phyloP scores from a whole-genome alignment of 2,888 invertebrate genomes.

The Acleris cristana region DNA sequence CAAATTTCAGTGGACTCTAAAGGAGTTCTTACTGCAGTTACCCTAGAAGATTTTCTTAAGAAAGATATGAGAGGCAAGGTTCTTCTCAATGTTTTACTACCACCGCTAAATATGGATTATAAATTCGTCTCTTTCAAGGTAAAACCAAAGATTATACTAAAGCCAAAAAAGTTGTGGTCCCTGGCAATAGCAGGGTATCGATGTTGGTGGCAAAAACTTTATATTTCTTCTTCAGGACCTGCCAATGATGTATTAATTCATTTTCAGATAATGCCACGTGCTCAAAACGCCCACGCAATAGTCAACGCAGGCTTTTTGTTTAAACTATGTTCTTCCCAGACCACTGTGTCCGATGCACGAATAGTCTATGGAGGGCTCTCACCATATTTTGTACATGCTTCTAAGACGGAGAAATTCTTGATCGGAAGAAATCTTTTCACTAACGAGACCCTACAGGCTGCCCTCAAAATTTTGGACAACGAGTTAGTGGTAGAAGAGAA shows the following conservation, averaged over 20 bases:
- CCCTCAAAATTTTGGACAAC: slow-evolving; percentile 50
- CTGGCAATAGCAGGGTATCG: no score
- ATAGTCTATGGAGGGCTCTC: slow-evolving; percentile 85
- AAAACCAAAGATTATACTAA: not conserved
- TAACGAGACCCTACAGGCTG: slow-evolving; percentile 67
- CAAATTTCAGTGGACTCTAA: slow-evolving; percentile 33
- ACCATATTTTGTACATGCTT: slow-evolving; percentile 72
- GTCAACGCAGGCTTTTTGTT: slow-evolving; percentile 89
- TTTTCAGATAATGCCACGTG: slow-evolving; percentile 87
- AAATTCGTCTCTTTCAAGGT: slow-evolving; percentile 46
- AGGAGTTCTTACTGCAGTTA: slow-evolving; percentile 47
- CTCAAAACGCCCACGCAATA: slow-evolving; percentile 89
- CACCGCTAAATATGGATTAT: slow-evolving; percentile 41
- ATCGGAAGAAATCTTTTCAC: slow-evolving; percentile 69
- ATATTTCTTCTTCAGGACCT: no score
- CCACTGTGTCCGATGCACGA: slow-evolving; percentile 69
- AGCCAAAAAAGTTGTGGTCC: no score
- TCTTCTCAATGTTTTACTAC: slow-evolving; percentile 51
- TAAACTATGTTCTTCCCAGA: slow-evolving; percentile 70
- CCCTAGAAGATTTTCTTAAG: slow-evolving; percentile 59
- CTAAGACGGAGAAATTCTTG: slow-evolving; percentile 77
- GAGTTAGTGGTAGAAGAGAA: slow-evolving; percentile 57
- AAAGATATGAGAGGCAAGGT: slow-evolving; percentile 61
- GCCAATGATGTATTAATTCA: no score
- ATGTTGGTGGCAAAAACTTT: no score